Evolutionary conservation across 2,113 vertebrate genomes (phyloP).

Genomic region (Arizona elegans): DNA sequence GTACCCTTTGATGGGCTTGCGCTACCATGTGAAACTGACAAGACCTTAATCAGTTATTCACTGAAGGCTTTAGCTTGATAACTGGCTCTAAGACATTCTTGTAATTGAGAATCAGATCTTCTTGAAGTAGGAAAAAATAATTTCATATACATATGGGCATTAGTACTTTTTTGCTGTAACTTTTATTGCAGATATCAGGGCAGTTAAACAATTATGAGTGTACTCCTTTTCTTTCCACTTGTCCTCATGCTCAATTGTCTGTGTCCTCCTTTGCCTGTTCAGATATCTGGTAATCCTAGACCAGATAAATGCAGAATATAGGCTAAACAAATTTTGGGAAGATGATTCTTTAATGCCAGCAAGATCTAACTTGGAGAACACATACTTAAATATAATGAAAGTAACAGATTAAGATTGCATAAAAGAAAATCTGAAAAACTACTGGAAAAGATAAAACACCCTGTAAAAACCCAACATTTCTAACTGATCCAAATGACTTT

Average conservation of each 20-base stretch:
- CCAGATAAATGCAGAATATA: not conserved
- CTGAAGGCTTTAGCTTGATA: not conserved
- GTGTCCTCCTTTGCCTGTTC: not conserved
- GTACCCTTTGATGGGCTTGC: too few species aligned
- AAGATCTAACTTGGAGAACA: not conserved
- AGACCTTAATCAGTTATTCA: not conserved
- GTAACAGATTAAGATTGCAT: not conserved
- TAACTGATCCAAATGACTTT: not conserved
- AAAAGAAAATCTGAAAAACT: not conserved
- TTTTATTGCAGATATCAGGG: not conserved
- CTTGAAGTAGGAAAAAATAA: not conserved
- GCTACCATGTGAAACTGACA: too few species aligned
- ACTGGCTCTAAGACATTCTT: not conserved
- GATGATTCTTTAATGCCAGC: not conserved
- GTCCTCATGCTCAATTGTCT: not conserved
- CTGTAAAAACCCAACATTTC: not conserved
- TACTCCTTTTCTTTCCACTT: not conserved
- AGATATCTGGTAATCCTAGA: not conserved
- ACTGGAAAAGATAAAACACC: not conserved
- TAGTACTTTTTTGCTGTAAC: not conserved
- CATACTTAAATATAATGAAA: not conserved
- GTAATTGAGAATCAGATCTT: not conserved
- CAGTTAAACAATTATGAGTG: not conserved
- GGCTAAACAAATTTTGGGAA: not conserved
- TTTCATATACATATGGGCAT: not conserved